These are phyloP conservation scores for Corvus cornix DNA, from an alignment of 2,113 vertebrate genomes.

Conservation along the genomic window DNA sequence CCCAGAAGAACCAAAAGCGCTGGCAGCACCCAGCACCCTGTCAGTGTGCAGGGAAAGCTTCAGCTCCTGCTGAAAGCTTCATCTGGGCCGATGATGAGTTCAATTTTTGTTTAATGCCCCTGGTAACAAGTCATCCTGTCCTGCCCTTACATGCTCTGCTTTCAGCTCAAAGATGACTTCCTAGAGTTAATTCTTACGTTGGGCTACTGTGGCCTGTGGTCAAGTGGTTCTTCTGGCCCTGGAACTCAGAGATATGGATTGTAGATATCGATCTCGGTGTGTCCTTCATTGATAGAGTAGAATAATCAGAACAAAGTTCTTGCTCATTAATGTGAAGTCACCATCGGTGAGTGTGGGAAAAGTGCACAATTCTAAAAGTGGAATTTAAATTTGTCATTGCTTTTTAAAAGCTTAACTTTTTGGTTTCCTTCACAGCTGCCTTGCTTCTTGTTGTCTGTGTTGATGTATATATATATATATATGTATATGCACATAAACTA, in stretches of 20 bases:
- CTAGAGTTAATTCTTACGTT: not conserved
- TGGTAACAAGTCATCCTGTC: not conserved
- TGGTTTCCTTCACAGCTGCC: not conserved
- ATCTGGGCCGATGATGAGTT: not conserved
- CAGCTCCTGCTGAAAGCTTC: not conserved
- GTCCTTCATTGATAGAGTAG: not conserved
- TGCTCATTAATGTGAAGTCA: not conserved
- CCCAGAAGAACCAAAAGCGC: not conserved
- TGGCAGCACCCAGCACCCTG: not conserved
- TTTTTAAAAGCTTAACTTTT: not conserved
- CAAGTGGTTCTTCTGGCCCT: not conserved
- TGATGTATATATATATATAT: not conserved
- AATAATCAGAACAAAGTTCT: not conserved
- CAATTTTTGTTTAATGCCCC: not conserved
- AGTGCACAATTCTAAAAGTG: not conserved
- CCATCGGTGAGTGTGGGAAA: not conserved
- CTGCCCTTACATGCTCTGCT: not conserved
- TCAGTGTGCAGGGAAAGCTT: not conserved
- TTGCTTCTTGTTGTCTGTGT: not conserved
- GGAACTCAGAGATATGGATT: rapidly evolving
- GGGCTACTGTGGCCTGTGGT: not conserved
- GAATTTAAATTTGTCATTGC: not conserved
- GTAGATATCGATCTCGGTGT: rapidly evolving
- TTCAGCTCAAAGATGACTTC: not conserved
- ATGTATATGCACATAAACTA: not conserved